phyloP scores from a whole-genome alignment of 30 jellyfish, hydroid and myxozoan species.

The Chrysaora quinquecirrha region DNA sequence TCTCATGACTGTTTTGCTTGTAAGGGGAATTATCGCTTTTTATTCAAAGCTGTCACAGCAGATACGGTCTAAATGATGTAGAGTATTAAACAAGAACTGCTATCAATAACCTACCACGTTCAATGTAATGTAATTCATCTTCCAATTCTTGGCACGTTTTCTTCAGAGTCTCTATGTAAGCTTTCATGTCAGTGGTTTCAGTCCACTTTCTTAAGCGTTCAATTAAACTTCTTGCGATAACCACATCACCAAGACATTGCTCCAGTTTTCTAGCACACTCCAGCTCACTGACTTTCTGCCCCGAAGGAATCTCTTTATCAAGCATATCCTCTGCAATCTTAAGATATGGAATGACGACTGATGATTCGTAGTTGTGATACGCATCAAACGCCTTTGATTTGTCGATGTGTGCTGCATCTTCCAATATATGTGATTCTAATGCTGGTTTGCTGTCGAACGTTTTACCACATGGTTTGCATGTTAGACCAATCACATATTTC shows the following conservation, averaged over 20 bases:
- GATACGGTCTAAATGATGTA: too few species aligned
- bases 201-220: slow-evolving; percentile 15
- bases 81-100: too few species aligned
- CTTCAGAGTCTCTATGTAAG: slow-evolving; percentile 1
- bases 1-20: too few species aligned
- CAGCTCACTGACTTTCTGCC: slow-evolving; percentile 17
- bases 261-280: background rate
- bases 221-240: background rate
- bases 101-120: background rate
- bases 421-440: slow-evolving; percentile 7
- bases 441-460: background rate
- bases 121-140: background rate
- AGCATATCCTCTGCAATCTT: slow-evolving; percentile 30
- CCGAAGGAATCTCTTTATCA: slow-evolving; percentile 9
- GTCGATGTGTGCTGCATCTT: slow-evolving; percentile 2
- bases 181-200: slow-evolving; percentile 10
- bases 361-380: background rate
- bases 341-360: background rate
- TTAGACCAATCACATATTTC: slow-evolving; percentile 25
- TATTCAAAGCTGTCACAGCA: too few species aligned
- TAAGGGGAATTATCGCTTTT: too few species aligned
- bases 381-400: background rate
- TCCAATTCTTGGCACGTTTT: slow-evolving; percentile 5
- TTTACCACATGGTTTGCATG: slow-evolving; percentile 52
- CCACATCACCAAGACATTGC: background rate